These are phyloP conservation scores for Philereme transversata DNA, from an alignment of 2,888 invertebrate genomes.

Conservation along the genomic window DNA sequence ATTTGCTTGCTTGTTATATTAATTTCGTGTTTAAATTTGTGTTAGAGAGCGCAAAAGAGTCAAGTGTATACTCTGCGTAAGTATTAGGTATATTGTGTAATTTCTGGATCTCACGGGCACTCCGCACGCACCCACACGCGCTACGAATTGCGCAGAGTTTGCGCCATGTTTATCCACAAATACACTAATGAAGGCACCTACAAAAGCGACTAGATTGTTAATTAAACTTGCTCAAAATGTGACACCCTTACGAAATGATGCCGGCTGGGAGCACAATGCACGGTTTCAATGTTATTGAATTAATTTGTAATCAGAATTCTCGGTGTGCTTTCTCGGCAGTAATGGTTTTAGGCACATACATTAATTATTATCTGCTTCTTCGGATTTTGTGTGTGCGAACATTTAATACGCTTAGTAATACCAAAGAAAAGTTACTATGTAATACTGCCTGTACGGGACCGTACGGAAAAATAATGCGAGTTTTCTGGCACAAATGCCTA, in stretches of 20 bases:
- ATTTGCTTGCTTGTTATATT: neutral
- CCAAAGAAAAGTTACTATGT: neutral
- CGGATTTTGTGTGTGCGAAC: conserved; percentile 32
- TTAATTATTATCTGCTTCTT: conserved; percentile 43
- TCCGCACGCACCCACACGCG: conserved; percentile 63
- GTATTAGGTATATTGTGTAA: neutral
- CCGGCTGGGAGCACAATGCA: conserved; percentile 77
- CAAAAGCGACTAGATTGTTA: conserved; percentile 84
- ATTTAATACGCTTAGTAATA: conserved; percentile 27
- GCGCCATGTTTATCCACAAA: conserved; percentile 82
- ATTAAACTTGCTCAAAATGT: conserved; percentile 84
- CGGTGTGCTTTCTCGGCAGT: conserved; percentile 74
- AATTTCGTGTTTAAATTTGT: neutral
- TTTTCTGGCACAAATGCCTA: conserved; percentile 19
- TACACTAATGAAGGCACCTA: conserved; percentile 84
- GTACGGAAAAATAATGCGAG: conserved; percentile 25
- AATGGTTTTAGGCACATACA: conserved; percentile 54
- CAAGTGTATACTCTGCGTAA: neutral
- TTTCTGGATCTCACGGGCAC: conserved; percentile 37
- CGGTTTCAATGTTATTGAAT: conserved; percentile 81
- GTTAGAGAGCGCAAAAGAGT: neutral
- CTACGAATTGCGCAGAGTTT: conserved; percentile 62
- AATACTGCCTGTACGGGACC: conserved; percentile 28
- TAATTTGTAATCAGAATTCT: conserved; percentile 82
- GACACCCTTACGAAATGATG: conserved; percentile 82